phyloP scores from a whole-genome alignment of 2,888 invertebrate species.

The Spodoptera exigua region DNA sequence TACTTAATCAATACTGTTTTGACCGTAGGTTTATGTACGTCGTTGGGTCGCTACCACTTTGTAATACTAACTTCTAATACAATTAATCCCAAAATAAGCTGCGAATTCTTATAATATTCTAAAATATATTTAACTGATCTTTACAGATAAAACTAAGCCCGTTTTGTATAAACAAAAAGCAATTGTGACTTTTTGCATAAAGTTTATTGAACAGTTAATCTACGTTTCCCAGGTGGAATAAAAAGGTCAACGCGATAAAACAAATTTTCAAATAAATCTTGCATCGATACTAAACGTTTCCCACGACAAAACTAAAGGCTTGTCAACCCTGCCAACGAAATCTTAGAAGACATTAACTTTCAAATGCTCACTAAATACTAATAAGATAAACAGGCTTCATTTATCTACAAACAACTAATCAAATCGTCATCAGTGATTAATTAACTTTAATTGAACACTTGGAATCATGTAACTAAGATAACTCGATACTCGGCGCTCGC shows the following conservation, averaged over 20 bases:
- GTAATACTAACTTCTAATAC: too few species aligned
- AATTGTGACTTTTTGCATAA: too few species aligned
- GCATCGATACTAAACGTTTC: slow-evolving; percentile 36
- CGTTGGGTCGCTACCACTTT: too few species aligned
- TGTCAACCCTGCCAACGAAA: slow-evolving; percentile 43
- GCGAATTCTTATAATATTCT: too few species aligned
- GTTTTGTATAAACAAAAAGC: too few species aligned
- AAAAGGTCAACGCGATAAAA: slow-evolving; percentile 44
- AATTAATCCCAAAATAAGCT: too few species aligned
- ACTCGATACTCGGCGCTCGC: slow-evolving; percentile 51
- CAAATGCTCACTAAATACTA: slow-evolving; percentile 55
- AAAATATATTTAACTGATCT: too few species aligned
- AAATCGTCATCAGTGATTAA: slow-evolving; percentile 68
- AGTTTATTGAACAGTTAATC: slow-evolving; percentile 4
- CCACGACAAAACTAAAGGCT: slow-evolving; percentile 39
- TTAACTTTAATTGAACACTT: slow-evolving; percentile 71
- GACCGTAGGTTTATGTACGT: too few species aligned
- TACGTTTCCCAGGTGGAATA: slow-evolving; percentile 14
- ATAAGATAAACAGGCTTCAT: slow-evolving; percentile 56
- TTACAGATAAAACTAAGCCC: too few species aligned
- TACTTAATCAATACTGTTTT: too few species aligned
- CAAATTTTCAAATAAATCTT: slow-evolving; percentile 41
- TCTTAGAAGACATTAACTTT: slow-evolving; percentile 53
- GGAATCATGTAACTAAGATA: slow-evolving; percentile 60
- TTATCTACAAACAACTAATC: slow-evolving; percentile 59